A percentile compares a stretch with the other conserved stretches of the same genome.
Evolutionary conservation across 1,140 invertebrate genomes (phyloP).

Genomic region (Cyphomyrmex costatus): DNA sequence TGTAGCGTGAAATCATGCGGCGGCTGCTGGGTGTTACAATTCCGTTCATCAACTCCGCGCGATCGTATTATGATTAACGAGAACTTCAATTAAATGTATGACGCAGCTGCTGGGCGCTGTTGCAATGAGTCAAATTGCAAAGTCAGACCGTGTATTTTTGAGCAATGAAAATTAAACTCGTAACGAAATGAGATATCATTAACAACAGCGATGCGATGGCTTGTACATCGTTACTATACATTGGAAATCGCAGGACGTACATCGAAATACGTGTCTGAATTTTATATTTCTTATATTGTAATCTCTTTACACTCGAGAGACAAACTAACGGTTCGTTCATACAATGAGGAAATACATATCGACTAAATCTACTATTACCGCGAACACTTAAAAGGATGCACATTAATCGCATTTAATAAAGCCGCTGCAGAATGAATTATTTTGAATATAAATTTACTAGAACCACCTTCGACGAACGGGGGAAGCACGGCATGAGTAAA

Average conservation of each 20-base stretch:
- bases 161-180: slow-evolving; percentile 34
- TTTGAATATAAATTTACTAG: slow-evolving; percentile 57
- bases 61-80: slow-evolving; percentile 14
- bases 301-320: background rate
- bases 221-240: background rate
- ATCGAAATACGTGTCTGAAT: background rate
- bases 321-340: slow-evolving; percentile 31
- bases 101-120: background rate
- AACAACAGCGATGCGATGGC: background rate
- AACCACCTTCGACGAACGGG: background rate
- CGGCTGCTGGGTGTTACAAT: slow-evolving; percentile 7
- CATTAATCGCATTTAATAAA: slow-evolving; percentile 54
- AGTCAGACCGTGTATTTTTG: slow-evolving; percentile 6
- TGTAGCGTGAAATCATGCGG: slow-evolving; percentile 24
- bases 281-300: background rate
- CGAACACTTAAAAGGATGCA: slow-evolving; percentile 38
- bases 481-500: slow-evolving; percentile 10
- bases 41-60: slow-evolving; percentile 32
- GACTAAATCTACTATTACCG: slow-evolving; percentile 44
- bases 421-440: slow-evolving; percentile 21
- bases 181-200: slow-evolving; percentile 1
- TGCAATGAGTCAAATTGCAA: background rate
- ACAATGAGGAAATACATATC: background rate
- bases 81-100: slow-evolving; percentile 49
- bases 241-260: background rate